Evolutionary conservation across 2,888 invertebrate species (phyloP), one percentile per base, ranked within the genome.

Genomic region (Eupithecia subfuscata): DNA sequence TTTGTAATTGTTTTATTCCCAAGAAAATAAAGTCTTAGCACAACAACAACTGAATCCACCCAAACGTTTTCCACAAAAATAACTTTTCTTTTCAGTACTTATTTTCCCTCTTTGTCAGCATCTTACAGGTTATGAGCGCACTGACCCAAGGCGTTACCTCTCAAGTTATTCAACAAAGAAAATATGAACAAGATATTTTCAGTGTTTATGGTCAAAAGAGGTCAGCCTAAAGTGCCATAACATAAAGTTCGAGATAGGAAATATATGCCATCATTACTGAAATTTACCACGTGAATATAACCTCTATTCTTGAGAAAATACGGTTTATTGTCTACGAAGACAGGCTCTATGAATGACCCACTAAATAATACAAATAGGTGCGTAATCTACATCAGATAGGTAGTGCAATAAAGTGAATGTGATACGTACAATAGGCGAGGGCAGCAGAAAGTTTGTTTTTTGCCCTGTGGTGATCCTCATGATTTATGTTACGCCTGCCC

Each of bases 401-500:
- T 78, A 83, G 78, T 84, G 87, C 86, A 88, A 90, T 89, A 88
- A 89, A 89, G 86, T 87, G 85, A 88, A 86, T 88, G 86, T 87
- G 85, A 85, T 88, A 87, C 87, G 87, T 86, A 88, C 89, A 89
- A 91, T 93, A 93, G 92, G 92, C 90, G 37, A 70, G 77, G 75
- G 70, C 65, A 63, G 34, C 12, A 83, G 84, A 83, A 85, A 85
- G 86, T 88, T 89, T 89, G 88, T 91, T 93, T 92, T 90, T 92
- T 92, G 85, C 92, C 89, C 85, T 86, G 73, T 84, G 87, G 90
- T 88, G 91, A 91, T 89, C 91, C 91, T 89, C 87, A 88, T 93
- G 93, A 95, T 94, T 94, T 94, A 93, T 91, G 86, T 89, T 84
- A 87, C 86, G 90, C 91, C 93, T 92, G 94, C 90, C 88, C 88